These are phyloP conservation scores for Temnopleurus reevesii DNA, from an alignment of 53 echinoderm and acorn worm genomes.

Conservation along the genomic window DNA sequence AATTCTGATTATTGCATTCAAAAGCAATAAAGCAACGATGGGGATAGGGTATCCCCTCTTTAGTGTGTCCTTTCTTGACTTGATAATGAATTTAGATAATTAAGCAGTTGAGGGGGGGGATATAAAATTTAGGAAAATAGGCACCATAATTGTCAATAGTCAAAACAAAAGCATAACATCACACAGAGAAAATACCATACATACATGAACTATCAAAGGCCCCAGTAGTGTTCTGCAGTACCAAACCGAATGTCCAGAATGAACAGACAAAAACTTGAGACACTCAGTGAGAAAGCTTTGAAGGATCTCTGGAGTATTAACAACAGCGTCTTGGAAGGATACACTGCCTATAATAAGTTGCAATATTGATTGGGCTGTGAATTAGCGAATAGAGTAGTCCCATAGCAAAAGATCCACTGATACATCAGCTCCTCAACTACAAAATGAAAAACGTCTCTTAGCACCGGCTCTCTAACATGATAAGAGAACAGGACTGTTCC, in stretches of 20 bases:
- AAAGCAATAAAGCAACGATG: too few relatives aligned
- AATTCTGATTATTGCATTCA: too few relatives aligned
- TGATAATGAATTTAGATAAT: too few relatives aligned
- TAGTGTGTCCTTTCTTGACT: too few relatives aligned
- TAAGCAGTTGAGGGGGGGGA: too few relatives aligned
- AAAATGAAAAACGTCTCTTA: neutral
- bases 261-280: neutral
- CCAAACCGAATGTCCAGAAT: neutral
- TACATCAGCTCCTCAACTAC: neutral
- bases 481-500: conserved; percentile 13
- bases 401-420: neutral
- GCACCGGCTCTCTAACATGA: neutral
- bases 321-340: neutral
- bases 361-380: conserved; percentile 50
- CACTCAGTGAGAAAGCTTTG: neutral
- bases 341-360: conserved; percentile 33
- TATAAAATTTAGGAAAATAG: too few relatives aligned
- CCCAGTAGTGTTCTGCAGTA: neutral
- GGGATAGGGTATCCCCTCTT: too few relatives aligned
- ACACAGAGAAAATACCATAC: neutral
- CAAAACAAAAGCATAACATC: neutral
- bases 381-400: neutral
- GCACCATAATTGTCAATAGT: neutral
- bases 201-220: neutral
- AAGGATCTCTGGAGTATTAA: conserved; percentile 34